Base-by-base conservation (phyloP, 2,113 vertebrate species). In the Lasiurus cinereus region DNA sequence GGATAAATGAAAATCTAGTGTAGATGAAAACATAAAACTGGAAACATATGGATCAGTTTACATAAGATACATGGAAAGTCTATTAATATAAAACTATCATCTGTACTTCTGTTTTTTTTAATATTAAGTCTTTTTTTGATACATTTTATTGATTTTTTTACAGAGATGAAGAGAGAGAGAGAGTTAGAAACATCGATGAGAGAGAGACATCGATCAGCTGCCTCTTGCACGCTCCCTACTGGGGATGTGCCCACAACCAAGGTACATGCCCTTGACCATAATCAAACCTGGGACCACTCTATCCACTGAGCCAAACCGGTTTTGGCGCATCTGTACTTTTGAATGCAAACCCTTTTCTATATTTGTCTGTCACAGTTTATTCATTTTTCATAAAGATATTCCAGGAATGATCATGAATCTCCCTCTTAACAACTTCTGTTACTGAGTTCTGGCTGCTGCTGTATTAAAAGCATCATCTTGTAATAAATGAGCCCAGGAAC, bases 1-100 rank as follows among this genome's bases (percentile, higher is more conserved):
- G 64, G 36, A 80, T n/a, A 94, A 89, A 72, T 27, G 3, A 31
- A 79, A 83, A 80, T 90, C 29, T 88, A 72, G 46, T 80, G 62
- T 52, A 90, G 69, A 15, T 33, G 13, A 92, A 89, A 87, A 83
- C 11, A 52, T 69, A 79, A 72, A 80, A 90, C 24, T 52, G 77
- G 50, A 84, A 79, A 86, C 18, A 43, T 62, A 24, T 18, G 46
- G n/a, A n/a, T 6, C 50, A 27, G 36, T 43, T 82, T 85, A 88
- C 5, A 79, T 19, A 33, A 4, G 29, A 27, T 33, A 46, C 16
- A 52, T 43, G 66, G 3, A 24, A 89, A 87, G 43, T 83, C 70
- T 56, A 33, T 43, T 84, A 39, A 39, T 39, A 67, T 48, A 79
- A 90, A 93, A 77, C 33, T 76, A 86, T 31, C 15, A 91, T 43